Conservation (phyloP, 1,140 invertebrate species). For the Drosophila busckii region DNA sequence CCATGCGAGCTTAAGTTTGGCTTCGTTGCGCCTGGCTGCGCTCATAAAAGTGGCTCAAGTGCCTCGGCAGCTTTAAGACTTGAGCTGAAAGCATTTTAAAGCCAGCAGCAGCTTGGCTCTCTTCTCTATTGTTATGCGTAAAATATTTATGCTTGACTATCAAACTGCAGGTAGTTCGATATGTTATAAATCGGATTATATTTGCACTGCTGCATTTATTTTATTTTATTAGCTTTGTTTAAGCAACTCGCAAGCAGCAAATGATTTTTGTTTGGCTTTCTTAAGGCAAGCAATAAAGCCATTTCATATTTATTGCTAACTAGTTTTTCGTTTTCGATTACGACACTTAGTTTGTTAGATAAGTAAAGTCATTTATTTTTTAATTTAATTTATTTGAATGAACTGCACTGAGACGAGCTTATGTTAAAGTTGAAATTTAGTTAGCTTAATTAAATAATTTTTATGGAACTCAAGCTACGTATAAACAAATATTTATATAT, state of each 20-base stretch:
- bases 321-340: no score
- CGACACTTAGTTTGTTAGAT: no score
- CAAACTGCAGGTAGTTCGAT: slow-evolving; percentile 27
- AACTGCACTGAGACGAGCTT: no score
- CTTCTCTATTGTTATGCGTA: slow-evolving; percentile 15
- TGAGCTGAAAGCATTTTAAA: slow-evolving; percentile 53
- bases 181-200: slow-evolving; percentile 57
- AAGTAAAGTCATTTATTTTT: no score
- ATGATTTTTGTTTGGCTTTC: background rate
- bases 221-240: slow-evolving; percentile 20
- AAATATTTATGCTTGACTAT: slow-evolving; percentile 29
- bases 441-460: no score
- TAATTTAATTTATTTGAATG: no score
- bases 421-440: no score
- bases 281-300: background rate
- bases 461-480: no score
- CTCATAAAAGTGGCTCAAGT: slow-evolving; percentile 68
- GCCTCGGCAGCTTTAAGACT: slow-evolving; percentile 44
- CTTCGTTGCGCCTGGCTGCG: slow-evolving; percentile 20
- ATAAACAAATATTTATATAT: no score
- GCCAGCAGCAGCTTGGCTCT: slow-evolving; percentile 9
- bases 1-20: slow-evolving; percentile 4
- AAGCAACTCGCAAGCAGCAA: background rate
- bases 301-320: no score
- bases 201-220: slow-evolving; percentile 31